Percentiles rank a stretch among this genome's conserved stretches.
These are phyloP conservation scores for Dendropsophus ebraccatus DNA, from an alignment of 2,113 vertebrate species.

Conservation along the genomic window DNA sequence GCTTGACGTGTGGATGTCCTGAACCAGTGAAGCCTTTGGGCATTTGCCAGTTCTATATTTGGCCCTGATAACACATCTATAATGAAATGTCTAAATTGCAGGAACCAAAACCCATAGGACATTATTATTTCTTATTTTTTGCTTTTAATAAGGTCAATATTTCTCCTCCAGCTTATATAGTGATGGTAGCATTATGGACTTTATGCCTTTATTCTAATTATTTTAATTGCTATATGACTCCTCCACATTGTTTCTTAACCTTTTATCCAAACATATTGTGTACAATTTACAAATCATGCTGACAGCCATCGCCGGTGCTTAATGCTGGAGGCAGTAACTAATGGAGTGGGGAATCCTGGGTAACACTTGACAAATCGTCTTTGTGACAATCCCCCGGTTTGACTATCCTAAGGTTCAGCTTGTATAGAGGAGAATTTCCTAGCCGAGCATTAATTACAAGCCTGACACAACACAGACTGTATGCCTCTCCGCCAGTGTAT, in stretches of 20 bases:
- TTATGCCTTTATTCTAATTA: background rate
- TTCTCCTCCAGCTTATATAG: no score
- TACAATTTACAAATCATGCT: conserved; percentile 19
- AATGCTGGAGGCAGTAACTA: conserved; percentile 34
- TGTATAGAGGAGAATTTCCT: conserved; percentile 22
- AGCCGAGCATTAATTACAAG: conserved; percentile 62
- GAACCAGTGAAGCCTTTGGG: background rate
- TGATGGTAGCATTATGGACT: background rate
- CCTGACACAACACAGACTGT: conserved; percentile 68
- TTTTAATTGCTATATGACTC: background rate
- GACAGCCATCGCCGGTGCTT: background rate
- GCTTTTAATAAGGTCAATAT: background rate
- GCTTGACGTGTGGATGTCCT: background rate
- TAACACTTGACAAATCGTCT: conserved; percentile 31
- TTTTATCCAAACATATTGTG: conserved; percentile 2
- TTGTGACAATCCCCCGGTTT: conserved; percentile 7
- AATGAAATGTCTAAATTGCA: background rate
- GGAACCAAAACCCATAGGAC: background rate
- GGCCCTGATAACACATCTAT: background rate
- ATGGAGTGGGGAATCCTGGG: conserved; percentile 32
- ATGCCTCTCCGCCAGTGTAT: conserved; percentile 73
- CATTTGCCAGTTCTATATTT: background rate
- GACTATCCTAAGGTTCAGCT: background rate
- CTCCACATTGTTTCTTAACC: background rate
- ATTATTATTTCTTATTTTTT: background rate